Evolutionary conservation across 64 coral and sea anemone genomes (phyloP).

Genomic region (Cladopsammia gracilis): DNA sequence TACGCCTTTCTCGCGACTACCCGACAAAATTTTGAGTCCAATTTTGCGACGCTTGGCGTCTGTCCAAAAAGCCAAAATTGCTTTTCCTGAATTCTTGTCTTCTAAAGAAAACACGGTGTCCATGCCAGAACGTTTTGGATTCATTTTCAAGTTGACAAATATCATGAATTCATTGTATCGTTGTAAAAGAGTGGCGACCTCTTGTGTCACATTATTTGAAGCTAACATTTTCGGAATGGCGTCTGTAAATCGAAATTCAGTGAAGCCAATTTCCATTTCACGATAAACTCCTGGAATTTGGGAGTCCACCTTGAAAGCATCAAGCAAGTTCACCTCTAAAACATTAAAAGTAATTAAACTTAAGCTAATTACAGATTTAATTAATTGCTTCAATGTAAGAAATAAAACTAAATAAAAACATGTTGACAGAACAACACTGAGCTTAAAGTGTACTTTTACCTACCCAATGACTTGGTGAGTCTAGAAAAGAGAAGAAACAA

Average conservation of each 20-base stretch:
- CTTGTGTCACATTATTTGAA: background rate
- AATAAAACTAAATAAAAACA: too few relatives aligned
- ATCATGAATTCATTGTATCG: background rate
- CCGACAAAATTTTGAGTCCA: background rate
- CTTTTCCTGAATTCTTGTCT: background rate
- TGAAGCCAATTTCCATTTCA: background rate
- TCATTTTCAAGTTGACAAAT: background rate
- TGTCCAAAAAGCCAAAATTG: background rate
- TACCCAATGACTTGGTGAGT: background rate
- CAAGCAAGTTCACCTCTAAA: background rate
- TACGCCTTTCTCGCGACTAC: background rate
- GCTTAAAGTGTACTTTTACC: background rate
- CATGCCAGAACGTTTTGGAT: background rate
- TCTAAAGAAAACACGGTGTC: background rate
- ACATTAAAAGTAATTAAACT: background rate
- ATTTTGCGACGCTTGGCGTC: background rate
- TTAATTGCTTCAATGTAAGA: too few relatives aligned
- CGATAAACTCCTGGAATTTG: background rate
- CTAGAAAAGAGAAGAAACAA: background rate
- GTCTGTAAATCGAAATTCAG: slow-evolving; percentile 4
- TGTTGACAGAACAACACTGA: background rate
- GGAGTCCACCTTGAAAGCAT: background rate
- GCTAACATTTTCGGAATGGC: background rate
- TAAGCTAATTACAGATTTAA: too few relatives aligned
- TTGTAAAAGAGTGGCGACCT: background rate